Evolutionary conservation across 2,113 vertebrate species (phyloP).

Genomic region (Myanophis thanlyinensis): DNA sequence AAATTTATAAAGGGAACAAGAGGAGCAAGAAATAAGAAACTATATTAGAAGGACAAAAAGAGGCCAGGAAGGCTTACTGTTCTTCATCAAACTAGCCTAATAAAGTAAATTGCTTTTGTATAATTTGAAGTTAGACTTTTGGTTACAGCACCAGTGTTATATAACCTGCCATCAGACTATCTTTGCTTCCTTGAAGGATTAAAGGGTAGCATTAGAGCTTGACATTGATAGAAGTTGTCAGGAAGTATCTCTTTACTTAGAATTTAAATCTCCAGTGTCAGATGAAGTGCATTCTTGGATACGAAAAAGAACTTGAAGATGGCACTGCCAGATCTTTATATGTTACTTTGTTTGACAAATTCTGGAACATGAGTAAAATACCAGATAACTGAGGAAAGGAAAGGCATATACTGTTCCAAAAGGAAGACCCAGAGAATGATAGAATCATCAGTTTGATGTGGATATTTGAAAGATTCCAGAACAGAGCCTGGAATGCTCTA

Average conservation of each 20-base stretch:
- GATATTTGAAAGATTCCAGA: background rate
- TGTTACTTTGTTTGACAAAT: background rate
- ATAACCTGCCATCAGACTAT: background rate
- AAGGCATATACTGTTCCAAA: background rate
- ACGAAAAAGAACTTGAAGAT: background rate
- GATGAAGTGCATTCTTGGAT: background rate
- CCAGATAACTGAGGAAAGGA: background rate
- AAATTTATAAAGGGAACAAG: background rate
- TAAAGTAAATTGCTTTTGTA: background rate
- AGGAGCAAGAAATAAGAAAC: background rate
- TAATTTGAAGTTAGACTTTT: background rate
- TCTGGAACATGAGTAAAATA: background rate
- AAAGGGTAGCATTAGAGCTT: background rate
- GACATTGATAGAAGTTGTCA: background rate
- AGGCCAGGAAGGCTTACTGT: background rate
- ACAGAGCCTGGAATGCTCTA: no score
- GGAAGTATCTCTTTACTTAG: background rate
- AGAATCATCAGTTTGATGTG: background rate
- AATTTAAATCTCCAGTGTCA: background rate
- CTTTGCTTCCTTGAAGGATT: background rate
- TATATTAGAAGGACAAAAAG: background rate
- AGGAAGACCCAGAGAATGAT: background rate
- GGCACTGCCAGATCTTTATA: background rate
- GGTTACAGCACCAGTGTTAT: background rate
- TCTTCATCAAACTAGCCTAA: background rate